Percentiles rank a stretch among this genome's conserved stretches.
Conservation (phyloP, 2,113 vertebrate genomes). For the Rhinolophus ferrumequinum region DNA sequence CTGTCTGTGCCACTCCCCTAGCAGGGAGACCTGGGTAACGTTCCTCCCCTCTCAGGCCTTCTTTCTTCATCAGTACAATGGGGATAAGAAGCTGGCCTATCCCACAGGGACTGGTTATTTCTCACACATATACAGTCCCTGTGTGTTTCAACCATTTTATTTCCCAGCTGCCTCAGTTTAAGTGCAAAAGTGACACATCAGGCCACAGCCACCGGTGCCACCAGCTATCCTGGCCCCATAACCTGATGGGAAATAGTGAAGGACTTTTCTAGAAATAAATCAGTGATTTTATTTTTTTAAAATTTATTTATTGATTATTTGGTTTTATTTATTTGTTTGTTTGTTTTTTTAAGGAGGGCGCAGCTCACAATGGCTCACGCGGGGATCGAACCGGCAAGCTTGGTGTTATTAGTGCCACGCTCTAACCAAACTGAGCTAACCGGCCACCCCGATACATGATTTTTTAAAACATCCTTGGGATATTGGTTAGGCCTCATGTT, state of each 20-base stretch:
- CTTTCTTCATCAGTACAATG: background rate
- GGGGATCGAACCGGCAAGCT: no score
- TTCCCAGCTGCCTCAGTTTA: background rate
- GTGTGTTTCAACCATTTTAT: fast-evolving
- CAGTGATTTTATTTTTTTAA: no score
- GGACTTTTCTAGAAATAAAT: background rate
- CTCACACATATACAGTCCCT: background rate
- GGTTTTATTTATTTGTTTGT: no score
- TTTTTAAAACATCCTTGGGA: background rate
- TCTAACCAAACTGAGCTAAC: no score
- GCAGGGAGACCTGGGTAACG: background rate
- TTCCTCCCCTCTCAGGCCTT: background rate
- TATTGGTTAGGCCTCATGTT: background rate
- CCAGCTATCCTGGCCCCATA: background rate
- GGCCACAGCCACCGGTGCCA: background rate
- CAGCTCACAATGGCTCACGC: no score
- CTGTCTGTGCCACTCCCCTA: background rate
- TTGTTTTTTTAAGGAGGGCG: no score
- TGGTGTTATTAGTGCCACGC: no score
- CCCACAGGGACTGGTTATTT: fast-evolving
- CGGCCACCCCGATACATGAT: no score
- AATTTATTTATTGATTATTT: no score
- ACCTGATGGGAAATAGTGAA: background rate
- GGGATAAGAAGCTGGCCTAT: background rate
- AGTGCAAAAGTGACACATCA: background rate